Percentiles rank a stretch among this genome's conserved stretches.
phyloP scores from a whole-genome alignment of 2,888 invertebrate species.

The Agrotis puta region DNA sequence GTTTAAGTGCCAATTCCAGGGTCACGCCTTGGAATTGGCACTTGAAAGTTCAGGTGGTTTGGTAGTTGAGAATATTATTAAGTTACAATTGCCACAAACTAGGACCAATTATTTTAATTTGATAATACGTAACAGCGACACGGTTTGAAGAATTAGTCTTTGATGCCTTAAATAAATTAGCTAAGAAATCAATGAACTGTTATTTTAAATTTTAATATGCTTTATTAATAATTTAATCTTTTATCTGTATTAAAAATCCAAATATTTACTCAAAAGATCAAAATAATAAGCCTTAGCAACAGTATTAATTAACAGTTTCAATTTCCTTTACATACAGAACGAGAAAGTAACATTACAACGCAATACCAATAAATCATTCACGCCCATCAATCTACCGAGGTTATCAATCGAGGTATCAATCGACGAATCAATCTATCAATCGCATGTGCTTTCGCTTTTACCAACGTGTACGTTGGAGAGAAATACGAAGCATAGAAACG shows the following conservation, averaged over 20 bases:
- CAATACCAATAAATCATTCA: slow-evolving; percentile 53
- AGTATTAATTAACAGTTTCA: background rate
- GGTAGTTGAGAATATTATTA: no score
- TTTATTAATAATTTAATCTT: background rate
- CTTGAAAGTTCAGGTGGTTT: no score
- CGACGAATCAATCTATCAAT: slow-evolving; percentile 55
- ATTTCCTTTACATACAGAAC: slow-evolving; percentile 27
- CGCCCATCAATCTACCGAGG: slow-evolving; percentile 50
- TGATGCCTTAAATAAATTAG: background rate
- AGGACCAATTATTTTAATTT: no score
- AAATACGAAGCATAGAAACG: background rate
- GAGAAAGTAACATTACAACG: slow-evolving; percentile 34
- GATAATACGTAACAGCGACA: no score
- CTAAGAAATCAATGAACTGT: background rate
- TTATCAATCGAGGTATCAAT: slow-evolving; percentile 57
- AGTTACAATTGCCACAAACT: no score
- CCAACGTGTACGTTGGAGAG: slow-evolving; percentile 13
- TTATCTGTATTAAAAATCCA: background rate
- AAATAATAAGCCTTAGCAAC: background rate
- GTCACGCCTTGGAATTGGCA: no score
- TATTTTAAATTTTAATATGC: background rate
- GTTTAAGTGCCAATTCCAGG: no score
- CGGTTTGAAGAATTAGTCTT: no score
- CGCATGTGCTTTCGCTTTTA: slow-evolving; percentile 39
- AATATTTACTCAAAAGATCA: slow-evolving; percentile 28